phyloP scores from a whole-genome alignment of 2,113 vertebrate species.

The Oreamnos americanus region DNA sequence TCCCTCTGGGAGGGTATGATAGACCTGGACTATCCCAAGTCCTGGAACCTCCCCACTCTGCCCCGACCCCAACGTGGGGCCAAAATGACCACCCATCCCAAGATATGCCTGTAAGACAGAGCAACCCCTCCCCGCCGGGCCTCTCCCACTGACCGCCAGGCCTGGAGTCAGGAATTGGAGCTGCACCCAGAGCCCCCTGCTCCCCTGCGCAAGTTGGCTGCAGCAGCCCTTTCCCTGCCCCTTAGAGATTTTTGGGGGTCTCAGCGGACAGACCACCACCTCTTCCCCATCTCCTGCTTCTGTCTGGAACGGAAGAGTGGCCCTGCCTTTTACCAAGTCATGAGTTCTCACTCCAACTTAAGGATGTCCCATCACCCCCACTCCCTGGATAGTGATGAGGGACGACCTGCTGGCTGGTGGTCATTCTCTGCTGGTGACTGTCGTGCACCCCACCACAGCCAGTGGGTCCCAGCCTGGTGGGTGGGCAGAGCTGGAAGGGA shows the following conservation, averaged over 20 bases:
- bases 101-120: not conserved
- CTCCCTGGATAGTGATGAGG: not conserved
- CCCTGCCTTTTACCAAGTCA: not conserved
- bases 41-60: not conserved
- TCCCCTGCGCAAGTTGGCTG: too few relatives aligned
- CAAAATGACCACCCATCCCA: not conserved
- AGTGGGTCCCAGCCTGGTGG: not conserved
- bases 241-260: rapidly evolving
- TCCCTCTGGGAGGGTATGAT: not conserved
- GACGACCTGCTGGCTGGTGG: too few relatives aligned
- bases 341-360: not conserved
- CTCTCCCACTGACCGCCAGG: not conserved
- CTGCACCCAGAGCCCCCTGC: rapidly evolving
- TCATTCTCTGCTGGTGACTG: not conserved
- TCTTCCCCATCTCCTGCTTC: not conserved
- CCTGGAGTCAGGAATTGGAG: not conserved
- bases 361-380: too few relatives aligned
- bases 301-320: not conserved
- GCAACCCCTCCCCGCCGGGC: rapidly evolving
- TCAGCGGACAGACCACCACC: rapidly evolving
- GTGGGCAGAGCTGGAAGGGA: not conserved
- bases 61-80: rapidly evolving
- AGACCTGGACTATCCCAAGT: not conserved
- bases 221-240: not conserved
- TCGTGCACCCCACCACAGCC: not conserved